phyloP scores from a whole-genome alignment of 1,140 invertebrate species.

The Lordiphosa collinella region DNA sequence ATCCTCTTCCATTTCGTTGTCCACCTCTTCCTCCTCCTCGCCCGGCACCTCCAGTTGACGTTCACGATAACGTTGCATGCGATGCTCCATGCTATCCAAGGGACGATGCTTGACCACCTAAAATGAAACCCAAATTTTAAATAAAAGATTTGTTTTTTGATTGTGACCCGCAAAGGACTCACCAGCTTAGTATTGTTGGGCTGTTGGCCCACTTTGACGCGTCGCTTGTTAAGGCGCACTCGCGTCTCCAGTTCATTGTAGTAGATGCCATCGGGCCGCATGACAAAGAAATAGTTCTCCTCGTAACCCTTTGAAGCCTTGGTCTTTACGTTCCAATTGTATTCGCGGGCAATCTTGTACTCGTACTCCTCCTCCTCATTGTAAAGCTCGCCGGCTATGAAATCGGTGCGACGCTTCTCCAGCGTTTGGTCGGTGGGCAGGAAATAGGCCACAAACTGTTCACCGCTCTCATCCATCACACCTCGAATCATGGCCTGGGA shows the following conservation, averaged over 20 bases:
- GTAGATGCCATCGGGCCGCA: slow-evolving; percentile 93
- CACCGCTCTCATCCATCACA: slow-evolving; percentile 98
- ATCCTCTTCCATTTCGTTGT: slow-evolving; percentile 85
- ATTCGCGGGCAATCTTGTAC: slow-evolving; percentile 96
- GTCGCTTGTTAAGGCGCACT: slow-evolving; percentile 93
- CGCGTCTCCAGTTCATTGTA: slow-evolving; percentile 99
- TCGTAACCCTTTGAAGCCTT: slow-evolving; percentile 98
- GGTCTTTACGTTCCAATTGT: slow-evolving; percentile 99
- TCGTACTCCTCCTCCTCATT: slow-evolving; percentile 96
- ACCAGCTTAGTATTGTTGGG: slow-evolving; percentile 83
- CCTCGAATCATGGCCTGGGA: slow-evolving; percentile 99
- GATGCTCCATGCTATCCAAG: slow-evolving; percentile 91
- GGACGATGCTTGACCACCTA: slow-evolving; percentile 92
- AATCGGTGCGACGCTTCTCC: slow-evolving; percentile 91
- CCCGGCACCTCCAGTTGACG: slow-evolving; percentile 93
- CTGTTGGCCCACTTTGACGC: slow-evolving; percentile 87
- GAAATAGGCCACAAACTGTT: slow-evolving; percentile 99
- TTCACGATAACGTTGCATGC: slow-evolving; percentile 91
- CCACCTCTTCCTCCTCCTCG: slow-evolving; percentile 87
- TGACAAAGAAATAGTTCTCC: slow-evolving; percentile 98
- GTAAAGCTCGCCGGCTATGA: slow-evolving; percentile 89
- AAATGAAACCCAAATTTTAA: no score
- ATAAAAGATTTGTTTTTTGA: no score
- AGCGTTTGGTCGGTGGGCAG: slow-evolving; percentile 96
- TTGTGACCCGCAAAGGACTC: neutral